Evolutionary conservation across 2,113 vertebrate species (phyloP).

Genomic region (Lycaon pictus): DNA sequence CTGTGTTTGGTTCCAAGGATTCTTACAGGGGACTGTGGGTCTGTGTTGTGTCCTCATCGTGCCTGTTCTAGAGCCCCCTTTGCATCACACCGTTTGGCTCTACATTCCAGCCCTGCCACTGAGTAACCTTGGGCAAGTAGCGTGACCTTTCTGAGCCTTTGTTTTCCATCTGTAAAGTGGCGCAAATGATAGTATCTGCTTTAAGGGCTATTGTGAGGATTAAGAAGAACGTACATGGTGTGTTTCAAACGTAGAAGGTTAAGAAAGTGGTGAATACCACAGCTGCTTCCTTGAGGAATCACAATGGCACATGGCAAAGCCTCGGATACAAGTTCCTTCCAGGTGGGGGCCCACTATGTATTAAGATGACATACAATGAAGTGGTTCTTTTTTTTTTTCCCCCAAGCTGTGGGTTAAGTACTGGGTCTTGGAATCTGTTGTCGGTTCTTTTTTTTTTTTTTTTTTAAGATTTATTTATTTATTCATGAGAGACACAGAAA

Average conservation of each 20-base stretch:
- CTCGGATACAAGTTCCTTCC: background rate
- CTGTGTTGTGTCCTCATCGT: background rate
- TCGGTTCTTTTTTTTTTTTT: background rate
- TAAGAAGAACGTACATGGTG: background rate
- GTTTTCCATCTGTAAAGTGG: constrained; percentile 13
- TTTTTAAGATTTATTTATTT: too few relatives aligned
- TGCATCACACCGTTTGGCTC: background rate
- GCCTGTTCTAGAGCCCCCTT: background rate
- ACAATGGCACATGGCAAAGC: background rate
- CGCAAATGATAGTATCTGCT: background rate
- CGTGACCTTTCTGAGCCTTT: background rate
- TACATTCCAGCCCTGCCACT: background rate
- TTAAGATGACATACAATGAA: background rate
- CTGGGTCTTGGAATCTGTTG: background rate
- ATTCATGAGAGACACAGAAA: too few relatives aligned
- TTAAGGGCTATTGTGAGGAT: background rate
- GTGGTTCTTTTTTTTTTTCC: background rate
- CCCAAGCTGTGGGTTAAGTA: background rate
- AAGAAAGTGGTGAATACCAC: background rate
- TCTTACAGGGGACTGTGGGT: background rate
- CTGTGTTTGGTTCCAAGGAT: background rate
- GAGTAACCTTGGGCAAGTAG: background rate
- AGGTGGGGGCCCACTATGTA: background rate
- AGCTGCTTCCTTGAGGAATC: constrained; percentile 28
- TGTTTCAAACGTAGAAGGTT: constrained; percentile 37